Conservation (phyloP, 2,797 vertebrate genomes). For the Acridotheres tristis region DNA sequence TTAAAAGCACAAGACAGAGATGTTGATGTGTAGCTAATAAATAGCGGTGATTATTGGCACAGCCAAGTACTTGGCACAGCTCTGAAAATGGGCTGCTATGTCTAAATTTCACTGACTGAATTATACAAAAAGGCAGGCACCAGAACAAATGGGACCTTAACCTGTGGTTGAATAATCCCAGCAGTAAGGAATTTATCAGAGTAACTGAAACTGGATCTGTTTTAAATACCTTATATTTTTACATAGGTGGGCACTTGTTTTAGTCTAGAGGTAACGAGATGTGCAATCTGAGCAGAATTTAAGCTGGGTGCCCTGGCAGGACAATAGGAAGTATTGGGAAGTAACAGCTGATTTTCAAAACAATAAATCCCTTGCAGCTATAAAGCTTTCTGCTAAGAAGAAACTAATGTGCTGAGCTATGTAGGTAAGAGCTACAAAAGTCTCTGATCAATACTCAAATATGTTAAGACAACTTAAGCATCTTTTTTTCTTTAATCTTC, state of each 20-base stretch:
- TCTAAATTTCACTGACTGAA: neutral
- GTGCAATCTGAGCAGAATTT: neutral
- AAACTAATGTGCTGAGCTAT: conserved; percentile 25
- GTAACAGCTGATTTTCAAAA: conserved; percentile 62
- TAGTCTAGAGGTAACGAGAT: neutral
- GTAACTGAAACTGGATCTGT: neutral
- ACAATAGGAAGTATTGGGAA: conserved; percentile 18
- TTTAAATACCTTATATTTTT: neutral
- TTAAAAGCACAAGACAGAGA: neutral
- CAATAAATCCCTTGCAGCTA: conserved; percentile 31
- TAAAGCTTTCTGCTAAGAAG: conserved; percentile 17
- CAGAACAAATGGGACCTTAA: neutral
- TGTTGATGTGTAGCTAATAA: neutral
- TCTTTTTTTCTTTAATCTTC: neutral
- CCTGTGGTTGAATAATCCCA: neutral
- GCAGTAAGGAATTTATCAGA: neutral
- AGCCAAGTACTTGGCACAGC: neutral
- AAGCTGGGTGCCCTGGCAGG: conserved; percentile 29
- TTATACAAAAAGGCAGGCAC: neutral
- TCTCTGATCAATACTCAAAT: neutral
- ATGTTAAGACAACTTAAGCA: neutral
- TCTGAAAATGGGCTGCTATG: neutral
- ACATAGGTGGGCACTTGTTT: neutral
- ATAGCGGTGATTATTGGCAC: neutral
- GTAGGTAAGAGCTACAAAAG: neutral